Conservation (phyloP, 2,888 invertebrate species). For the Cepaea hortensis region DNA sequence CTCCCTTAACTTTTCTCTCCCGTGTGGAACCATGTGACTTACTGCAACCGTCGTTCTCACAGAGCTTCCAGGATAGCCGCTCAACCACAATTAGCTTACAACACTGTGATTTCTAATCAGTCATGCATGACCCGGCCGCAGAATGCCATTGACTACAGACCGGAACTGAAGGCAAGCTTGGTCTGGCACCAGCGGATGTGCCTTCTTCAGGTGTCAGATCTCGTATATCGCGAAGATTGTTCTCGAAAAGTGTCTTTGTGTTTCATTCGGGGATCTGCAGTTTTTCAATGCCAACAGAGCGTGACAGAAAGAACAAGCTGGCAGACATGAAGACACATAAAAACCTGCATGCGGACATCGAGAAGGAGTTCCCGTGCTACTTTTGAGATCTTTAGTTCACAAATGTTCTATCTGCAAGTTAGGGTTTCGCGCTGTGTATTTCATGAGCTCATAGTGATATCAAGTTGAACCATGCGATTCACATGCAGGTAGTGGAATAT, state of each 20-base stretch:
- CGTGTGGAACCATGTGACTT: too few species aligned
- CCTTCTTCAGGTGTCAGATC: constrained; percentile 17
- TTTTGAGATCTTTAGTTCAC: not conserved
- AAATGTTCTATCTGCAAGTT: not conserved
- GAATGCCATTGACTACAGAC: not conserved
- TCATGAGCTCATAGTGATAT: too few species aligned
- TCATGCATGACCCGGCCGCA: not conserved
- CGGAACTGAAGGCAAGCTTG: constrained; percentile 21
- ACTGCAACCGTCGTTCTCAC: too few species aligned
- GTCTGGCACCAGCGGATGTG: not conserved
- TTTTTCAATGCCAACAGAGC: not conserved
- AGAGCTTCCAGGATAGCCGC: too few species aligned
- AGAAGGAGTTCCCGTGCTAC: constrained; percentile 16
- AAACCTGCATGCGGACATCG: not conserved
- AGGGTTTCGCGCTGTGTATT: not conserved
- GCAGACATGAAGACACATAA: not conserved
- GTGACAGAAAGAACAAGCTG: not conserved
- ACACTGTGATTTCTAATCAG: constrained; percentile 15
- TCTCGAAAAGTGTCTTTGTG: not conserved
- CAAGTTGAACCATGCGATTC: too few species aligned
- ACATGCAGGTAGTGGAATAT: too few species aligned
- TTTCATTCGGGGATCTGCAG: not conserved
- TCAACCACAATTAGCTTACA: not conserved
- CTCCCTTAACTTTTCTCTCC: too few species aligned
- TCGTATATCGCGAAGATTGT: not conserved